Conservation (phyloP, 1,140 invertebrate species). For the Portunus trituberculatus region DNA sequence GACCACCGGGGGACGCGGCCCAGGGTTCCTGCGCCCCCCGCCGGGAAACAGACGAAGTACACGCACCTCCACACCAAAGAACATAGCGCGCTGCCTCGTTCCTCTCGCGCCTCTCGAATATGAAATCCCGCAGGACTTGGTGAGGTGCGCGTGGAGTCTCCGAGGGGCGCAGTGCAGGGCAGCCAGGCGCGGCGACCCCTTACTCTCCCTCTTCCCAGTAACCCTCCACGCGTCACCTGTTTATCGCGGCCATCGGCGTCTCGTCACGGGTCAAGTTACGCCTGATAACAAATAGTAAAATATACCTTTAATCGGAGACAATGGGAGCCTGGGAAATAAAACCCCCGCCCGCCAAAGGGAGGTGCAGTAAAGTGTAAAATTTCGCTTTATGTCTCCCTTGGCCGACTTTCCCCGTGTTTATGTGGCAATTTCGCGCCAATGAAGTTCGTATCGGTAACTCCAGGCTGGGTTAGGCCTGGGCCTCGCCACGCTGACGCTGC, state of each 20-base stretch:
- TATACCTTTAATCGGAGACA: conserved; percentile 68
- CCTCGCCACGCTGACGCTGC: background rate
- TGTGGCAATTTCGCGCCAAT: conserved; percentile 47
- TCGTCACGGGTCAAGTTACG: conserved; percentile 56
- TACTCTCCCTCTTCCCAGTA: background rate
- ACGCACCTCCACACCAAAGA: conserved; percentile 61
- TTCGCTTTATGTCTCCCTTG: conserved; percentile 49
- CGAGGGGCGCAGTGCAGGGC: background rate
- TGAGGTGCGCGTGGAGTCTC: background rate
- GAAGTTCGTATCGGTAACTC: conserved; percentile 53
- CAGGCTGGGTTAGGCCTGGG: background rate
- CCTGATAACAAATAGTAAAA: conserved; percentile 72
- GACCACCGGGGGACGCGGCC: conserved; percentile 59
- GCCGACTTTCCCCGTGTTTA: conserved; percentile 45
- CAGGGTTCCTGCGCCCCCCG: conserved; percentile 55
- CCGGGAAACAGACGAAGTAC: conserved; percentile 73
- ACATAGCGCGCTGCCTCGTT: conserved; percentile 57
- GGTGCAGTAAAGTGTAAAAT: conserved; percentile 51
- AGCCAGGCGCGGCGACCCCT: background rate
- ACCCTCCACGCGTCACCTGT: conserved; percentile 28
- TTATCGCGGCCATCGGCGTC: conserved; percentile 37
- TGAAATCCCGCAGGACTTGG: conserved; percentile 33
- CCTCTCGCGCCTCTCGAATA: conserved; percentile 61
- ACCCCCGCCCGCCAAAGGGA: conserved; percentile 44
- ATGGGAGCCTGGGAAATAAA: conserved; percentile 54